Base-by-base conservation (phyloP, 1,140 invertebrate species). In the Panagrolaimus sp. region DNA sequence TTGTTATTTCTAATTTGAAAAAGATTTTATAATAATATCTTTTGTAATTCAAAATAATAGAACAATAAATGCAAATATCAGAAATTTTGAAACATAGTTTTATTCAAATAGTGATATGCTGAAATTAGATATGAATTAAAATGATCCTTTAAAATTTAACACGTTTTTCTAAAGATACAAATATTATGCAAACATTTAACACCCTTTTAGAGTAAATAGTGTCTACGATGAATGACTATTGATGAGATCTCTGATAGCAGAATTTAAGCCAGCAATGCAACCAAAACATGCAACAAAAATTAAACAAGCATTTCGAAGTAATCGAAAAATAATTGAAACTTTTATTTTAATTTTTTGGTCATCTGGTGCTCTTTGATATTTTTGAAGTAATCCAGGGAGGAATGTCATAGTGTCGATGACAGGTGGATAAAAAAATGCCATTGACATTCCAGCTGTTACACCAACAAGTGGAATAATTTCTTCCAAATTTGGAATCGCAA, bases 381-480 rank as follows among this genome's bases (percentile, higher is more conserved):
- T 63, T 5, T 57, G 43, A 42, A 46, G 23, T 8, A 68, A 45
- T 57, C 47, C n/a, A 23, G 67, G 74, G 46, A 71, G 42, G 46
- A 79, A 80, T 2, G 74, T 77, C 9, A 82, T 67, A 9, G 69
- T 68, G 63, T 80, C 72, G 9, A 80, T 65, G 11, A 79, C 43
- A 14, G 77, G 44, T 9, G 78, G 78, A 14, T 82, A 69, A 31
- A 80, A 66, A n/a, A 80, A 70, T 16, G 78, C 78, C 11, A 79
- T 47, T 43, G 81, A 62, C 78, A 79, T 79, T 57, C 78, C 78
- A 23, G 74, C 67, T 11, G 79, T 80, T 20, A 75, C 75, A 13
- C 78, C 78, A 23, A 80, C 74, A 5, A 81, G 61, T 7, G 78
- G 78, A 64, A 80, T 80, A 8, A 80, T 72, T 44, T 74, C 63